A percentile compares a stretch with the other conserved stretches of the same genome.
These are phyloP conservation scores for Drosophila rufa DNA, from an alignment of 1,140 invertebrate genomes.

Conservation along the genomic window DNA sequence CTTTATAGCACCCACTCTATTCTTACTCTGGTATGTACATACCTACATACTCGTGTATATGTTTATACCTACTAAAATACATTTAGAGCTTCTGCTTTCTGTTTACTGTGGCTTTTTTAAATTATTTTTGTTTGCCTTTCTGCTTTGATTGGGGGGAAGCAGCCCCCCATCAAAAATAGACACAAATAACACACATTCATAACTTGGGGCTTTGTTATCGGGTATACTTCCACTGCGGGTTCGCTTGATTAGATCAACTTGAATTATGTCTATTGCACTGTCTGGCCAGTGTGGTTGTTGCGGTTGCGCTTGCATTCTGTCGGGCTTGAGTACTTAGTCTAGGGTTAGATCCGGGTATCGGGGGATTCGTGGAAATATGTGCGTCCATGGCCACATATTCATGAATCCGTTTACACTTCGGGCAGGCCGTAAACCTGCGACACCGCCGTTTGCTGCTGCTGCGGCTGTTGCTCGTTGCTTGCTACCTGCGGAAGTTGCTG, in stretches of 20 bases:
- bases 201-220: slow-evolving; percentile 41
- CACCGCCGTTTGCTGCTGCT: slow-evolving; percentile 46
- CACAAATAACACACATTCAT: slow-evolving; percentile 75
- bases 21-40: slow-evolving; percentile 49
- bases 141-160: slow-evolving; percentile 2
- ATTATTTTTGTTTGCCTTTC: slow-evolving; percentile 2
- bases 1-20: slow-evolving; percentile 52
- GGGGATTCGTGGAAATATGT: background rate
- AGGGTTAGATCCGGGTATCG: slow-evolving; percentile 7
- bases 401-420: slow-evolving; percentile 59
- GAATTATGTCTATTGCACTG: slow-evolving; percentile 56
- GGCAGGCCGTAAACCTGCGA: slow-evolving; percentile 64
- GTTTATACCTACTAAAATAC: slow-evolving; percentile 54
- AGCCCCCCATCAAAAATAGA: slow-evolving; percentile 60
- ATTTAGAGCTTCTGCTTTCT: slow-evolving; percentile 44
- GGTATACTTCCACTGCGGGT: slow-evolving; percentile 18
- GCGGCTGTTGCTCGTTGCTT: slow-evolving; percentile 66
- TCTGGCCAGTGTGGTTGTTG: slow-evolving; percentile 48
- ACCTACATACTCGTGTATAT: slow-evolving; percentile 40
- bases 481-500: slow-evolving; percentile 50
- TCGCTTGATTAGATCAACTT: slow-evolving; percentile 61
- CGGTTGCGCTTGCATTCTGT: slow-evolving; percentile 19
- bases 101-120: background rate
- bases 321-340: slow-evolving; percentile 41
- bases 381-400: slow-evolving; percentile 14